phyloP scores from a whole-genome alignment of 2,888 invertebrate genomes.

The Octonoba sinensis region DNA sequence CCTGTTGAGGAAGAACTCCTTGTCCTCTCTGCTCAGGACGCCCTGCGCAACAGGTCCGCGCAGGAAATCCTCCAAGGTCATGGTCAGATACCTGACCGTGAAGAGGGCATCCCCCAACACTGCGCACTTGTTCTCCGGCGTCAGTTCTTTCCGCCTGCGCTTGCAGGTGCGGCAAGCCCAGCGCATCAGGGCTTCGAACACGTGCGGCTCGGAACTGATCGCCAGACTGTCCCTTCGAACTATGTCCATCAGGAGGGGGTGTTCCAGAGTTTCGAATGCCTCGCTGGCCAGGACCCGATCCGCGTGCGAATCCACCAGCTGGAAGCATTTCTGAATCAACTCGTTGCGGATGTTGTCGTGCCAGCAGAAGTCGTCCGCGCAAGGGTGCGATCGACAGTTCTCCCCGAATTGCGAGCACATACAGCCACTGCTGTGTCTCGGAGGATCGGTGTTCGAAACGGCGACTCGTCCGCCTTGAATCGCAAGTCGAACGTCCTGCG shows the following conservation, averaged over 20 bases:
- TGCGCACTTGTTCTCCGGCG: constrained; percentile 73
- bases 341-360: constrained; percentile 74
- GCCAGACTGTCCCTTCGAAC: constrained; percentile 79
- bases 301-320: constrained; percentile 76
- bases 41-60: constrained; percentile 76
- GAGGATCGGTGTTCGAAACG: too few relatives aligned
- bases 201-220: constrained; percentile 75
- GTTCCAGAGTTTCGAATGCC: constrained; percentile 77
- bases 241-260: constrained; percentile 78
- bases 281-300: constrained; percentile 74
- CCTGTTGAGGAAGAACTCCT: constrained; percentile 69
- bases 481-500: not conserved
- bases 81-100: constrained; percentile 78
- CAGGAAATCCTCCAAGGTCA: constrained; percentile 78
- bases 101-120: constrained; percentile 76
- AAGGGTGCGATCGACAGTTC: too few relatives aligned
- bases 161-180: constrained; percentile 77
- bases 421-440: too few relatives aligned
- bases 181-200: constrained; percentile 77
- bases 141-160: constrained; percentile 74
- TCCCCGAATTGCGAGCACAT: too few relatives aligned
- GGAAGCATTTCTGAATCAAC: constrained; percentile 79
- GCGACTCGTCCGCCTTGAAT: not conserved
- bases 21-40: constrained; percentile 75
- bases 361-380: constrained; percentile 34